Conservation (phyloP, 1,140 invertebrate species). For the Drosophila subobscura region DNA sequence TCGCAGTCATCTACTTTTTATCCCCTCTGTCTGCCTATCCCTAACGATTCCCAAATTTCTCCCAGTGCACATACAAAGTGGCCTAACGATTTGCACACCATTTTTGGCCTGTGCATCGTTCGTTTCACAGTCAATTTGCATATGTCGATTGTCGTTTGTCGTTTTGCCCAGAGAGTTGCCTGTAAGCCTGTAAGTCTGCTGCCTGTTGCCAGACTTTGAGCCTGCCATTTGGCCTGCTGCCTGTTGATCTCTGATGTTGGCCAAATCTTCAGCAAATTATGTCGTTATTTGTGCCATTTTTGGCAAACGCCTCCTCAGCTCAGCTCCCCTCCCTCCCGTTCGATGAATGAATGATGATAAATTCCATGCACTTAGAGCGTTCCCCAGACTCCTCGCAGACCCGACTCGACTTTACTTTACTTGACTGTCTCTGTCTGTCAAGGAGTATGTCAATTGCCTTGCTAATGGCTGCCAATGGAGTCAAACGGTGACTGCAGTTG, state of each 20-base stretch:
- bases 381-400: conserved; percentile 28
- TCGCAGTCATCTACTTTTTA: too few species aligned
- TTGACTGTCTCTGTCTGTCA: conserved; percentile 44
- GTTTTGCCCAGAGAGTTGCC: background rate
- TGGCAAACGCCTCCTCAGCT: conserved; percentile 51
- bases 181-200: background rate
- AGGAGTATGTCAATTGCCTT: conserved; percentile 77
- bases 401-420: background rate
- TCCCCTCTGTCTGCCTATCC: too few species aligned
- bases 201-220: conserved; percentile 17
- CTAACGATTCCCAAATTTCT: background rate
- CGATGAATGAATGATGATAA: conserved; percentile 69
- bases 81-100: conserved; percentile 53
- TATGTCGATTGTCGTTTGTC: conserved; percentile 48
- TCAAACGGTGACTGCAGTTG: background rate
- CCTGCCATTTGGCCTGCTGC: conserved; percentile 33
- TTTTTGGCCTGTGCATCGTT: conserved; percentile 52
- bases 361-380: conserved; percentile 68
- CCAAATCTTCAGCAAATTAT: conserved; percentile 70
- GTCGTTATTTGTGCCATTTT: conserved; percentile 81
- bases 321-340: background rate
- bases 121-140: conserved; percentile 51
- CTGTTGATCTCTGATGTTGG: conserved; percentile 49
- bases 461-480: conserved; percentile 73
- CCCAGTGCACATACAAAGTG: conserved; percentile 35